Evolutionary conservation across 1,140 invertebrate genomes (phyloP).

Genomic region (Drosophila bifasciata): DNA sequence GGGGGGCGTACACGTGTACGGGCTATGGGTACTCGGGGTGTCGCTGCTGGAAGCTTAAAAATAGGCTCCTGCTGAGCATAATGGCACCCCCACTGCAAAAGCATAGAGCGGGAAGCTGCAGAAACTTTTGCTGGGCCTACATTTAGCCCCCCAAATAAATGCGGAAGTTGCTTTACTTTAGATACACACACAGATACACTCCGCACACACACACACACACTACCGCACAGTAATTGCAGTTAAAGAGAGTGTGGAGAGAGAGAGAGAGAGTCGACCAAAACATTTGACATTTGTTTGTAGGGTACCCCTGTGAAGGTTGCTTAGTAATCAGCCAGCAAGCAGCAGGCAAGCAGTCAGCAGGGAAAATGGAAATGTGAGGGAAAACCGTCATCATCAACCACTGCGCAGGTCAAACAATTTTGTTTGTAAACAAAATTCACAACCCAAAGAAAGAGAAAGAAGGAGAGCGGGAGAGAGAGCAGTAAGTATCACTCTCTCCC

Average conservation of each 20-base stretch:
- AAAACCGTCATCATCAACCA: constrained; percentile 17
- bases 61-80: constrained; percentile 1
- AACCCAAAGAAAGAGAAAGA: constrained; percentile 13
- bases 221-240: constrained; percentile 55
- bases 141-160: constrained; percentile 20
- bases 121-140: constrained; percentile 41
- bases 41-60: constrained; percentile 7
- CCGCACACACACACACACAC: constrained; percentile 2
- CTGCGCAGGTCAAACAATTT: constrained; percentile 77
- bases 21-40: no score
- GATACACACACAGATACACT: constrained; percentile 3
- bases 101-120: constrained; percentile 55
- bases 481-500: neutral
- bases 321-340: constrained; percentile 19
- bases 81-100: constrained; percentile 19
- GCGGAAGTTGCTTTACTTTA: constrained; percentile 49
- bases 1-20: no score
- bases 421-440: constrained; percentile 76
- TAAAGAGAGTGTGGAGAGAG: constrained; percentile 18
- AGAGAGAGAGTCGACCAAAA: constrained; percentile 37
- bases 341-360: neutral
- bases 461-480: constrained; percentile 12
- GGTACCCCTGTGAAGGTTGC: constrained; percentile 34
- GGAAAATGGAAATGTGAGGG: constrained; percentile 4
- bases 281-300: constrained; percentile 20